Conservation (phyloP, 2,113 vertebrate genomes). For the Hyperopisus bebe region DNA sequence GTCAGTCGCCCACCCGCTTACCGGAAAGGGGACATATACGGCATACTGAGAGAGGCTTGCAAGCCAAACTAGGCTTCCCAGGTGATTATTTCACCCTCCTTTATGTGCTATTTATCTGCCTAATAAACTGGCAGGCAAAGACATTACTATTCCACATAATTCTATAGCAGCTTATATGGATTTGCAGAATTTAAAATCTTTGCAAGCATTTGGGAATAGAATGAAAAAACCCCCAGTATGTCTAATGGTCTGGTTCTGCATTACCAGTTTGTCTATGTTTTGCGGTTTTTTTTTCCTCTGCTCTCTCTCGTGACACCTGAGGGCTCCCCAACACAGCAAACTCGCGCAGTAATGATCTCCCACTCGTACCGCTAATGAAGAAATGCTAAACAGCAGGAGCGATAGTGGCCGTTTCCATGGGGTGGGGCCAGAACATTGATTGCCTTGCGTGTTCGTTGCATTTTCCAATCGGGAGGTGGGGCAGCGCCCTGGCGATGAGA, state of each 20-base stretch:
- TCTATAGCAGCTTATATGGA: neutral
- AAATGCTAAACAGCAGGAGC: neutral
- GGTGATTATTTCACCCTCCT: neutral
- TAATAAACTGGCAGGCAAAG: conserved; percentile 1
- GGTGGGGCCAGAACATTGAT: neutral
- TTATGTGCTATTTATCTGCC: neutral
- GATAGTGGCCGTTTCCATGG: neutral
- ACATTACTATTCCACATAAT: neutral
- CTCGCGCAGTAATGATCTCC: neutral
- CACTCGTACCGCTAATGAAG: neutral
- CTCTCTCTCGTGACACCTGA: neutral
- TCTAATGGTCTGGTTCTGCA: neutral
- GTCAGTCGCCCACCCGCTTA: neutral
- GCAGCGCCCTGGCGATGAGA: neutral
- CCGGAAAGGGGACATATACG: neutral
- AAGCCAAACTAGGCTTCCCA: neutral
- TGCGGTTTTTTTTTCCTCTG: neutral
- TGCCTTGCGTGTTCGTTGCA: neutral
- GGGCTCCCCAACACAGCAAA: neutral
- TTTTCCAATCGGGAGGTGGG: neutral
- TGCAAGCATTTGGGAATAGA: neutral
- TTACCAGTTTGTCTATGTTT: neutral
- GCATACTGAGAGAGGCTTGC: neutral
- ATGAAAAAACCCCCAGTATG: neutral
- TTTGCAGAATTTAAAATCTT: neutral